These are phyloP conservation scores for Arrhamphus sclerolepis DNA, from an alignment of 2,797 vertebrate genomes.

Conservation along the genomic window DNA sequence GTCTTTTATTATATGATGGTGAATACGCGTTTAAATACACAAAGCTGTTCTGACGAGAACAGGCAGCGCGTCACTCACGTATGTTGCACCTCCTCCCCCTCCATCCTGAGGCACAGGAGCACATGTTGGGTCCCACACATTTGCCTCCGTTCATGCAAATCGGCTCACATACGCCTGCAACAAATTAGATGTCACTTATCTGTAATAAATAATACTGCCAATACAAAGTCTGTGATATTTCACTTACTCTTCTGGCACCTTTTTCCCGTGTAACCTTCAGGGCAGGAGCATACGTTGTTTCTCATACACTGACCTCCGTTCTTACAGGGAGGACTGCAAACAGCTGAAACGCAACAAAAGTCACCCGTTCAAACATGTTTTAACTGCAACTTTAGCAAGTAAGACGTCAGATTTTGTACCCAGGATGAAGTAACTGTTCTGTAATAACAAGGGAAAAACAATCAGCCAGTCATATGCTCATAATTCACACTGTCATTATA, in stretches of 20 bases:
- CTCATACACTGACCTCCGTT: conserved; percentile 91
- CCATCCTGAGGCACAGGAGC: conserved; percentile 93
- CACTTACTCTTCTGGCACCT: conserved; percentile 92
- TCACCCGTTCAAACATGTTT: too few species aligned
- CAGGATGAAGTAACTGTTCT: too few species aligned
- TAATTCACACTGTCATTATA: too few species aligned
- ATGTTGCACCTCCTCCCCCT: conserved; percentile 84
- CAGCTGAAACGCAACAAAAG: conserved; percentile 71
- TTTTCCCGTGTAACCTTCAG: conserved; percentile 86
- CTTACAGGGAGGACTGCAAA: conserved; percentile 92
- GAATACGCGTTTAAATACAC: too few species aligned
- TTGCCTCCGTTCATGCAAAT: conserved; percentile 91
- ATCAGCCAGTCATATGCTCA: too few species aligned
- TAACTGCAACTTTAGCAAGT: too few species aligned
- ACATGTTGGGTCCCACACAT: conserved; percentile 87
- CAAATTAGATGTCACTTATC: background rate
- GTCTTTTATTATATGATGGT: too few species aligned
- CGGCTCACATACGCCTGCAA: conserved; percentile 90
- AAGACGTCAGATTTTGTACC: background rate
- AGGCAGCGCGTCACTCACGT: conserved; percentile 78
- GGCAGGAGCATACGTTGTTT: conserved; percentile 89
- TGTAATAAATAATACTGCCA: background rate
- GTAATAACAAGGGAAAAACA: too few species aligned
- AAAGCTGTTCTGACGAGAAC: too few species aligned
- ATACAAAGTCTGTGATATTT: background rate